phyloP scores from a whole-genome alignment of 2,797 vertebrate species.

The Odontamblyopus lacepedii region DNA sequence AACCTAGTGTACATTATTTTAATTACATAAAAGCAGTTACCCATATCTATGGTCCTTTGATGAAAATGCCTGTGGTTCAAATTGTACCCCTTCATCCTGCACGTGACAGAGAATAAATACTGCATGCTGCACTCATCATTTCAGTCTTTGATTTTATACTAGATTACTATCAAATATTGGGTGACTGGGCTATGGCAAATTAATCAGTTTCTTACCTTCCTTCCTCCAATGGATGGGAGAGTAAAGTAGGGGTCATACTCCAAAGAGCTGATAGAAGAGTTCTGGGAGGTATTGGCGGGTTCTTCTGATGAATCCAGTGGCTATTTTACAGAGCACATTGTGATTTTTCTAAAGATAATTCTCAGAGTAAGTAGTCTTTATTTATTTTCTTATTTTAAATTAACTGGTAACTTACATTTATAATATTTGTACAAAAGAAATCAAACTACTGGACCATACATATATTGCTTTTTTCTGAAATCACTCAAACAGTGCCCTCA shows the following conservation, averaged over 20 bases:
- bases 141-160: neutral
- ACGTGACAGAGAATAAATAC: constrained; percentile 61
- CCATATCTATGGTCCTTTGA: constrained; percentile 65
- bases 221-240: constrained; percentile 39
- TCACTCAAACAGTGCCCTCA: neutral
- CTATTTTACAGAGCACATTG: constrained; percentile 63
- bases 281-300: constrained; percentile 59
- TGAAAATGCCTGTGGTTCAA: constrained; percentile 44
- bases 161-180: neutral
- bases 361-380: neutral
- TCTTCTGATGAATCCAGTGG: constrained; percentile 55
- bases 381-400: neutral
- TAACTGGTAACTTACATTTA: neutral
- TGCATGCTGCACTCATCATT: neutral
- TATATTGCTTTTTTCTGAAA: neutral
- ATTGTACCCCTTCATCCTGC: constrained; percentile 64
- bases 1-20: neutral
- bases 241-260: constrained; percentile 57
- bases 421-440: neutral
- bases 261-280: constrained; percentile 69
- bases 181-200: neutral
- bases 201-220: constrained; percentile 58
- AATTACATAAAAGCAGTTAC: constrained; percentile 45
- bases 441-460: neutral
- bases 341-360: neutral